Evolutionary conservation across 1,140 invertebrate genomes (phyloP), one percentile per base, ranked within the genome.

Genomic region (Tetragnatha versicolor): DNA sequence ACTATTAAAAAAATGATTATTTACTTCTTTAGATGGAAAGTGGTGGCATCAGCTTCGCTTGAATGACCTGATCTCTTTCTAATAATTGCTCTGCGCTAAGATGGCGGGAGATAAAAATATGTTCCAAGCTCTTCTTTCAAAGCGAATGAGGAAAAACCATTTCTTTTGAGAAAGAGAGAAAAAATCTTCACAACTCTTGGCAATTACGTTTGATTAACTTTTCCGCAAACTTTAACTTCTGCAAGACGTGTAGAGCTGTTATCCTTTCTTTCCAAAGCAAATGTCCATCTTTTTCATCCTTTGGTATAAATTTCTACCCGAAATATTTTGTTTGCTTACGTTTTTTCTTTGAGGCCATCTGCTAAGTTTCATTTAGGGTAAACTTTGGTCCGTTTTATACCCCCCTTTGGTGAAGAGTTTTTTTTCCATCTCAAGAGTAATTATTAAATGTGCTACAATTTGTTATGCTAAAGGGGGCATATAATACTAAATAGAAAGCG

Each of bases 181-280:
- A 33, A 35, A 33, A 33, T n/a, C 35, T n/a, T 58, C 29, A 33
- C 55, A 58, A 33, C 27, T 33, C 55, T 31, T 55, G 27, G 14
- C 55, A 58, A 33, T 35, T 58, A 58, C 29, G 55, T 58, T 58
- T 58, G 55, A 58, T 58, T 58, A 58, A 58, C 10, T 58, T 33
- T 58, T 35, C 55, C 55, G 31, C 55, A 33, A 33, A 58, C 55
- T n/a, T 33, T 58, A n/a, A 3, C 27, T 12, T 1, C 2, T 33
- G 12, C 33, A 58, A 33, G 27, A 58, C n/a, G n/a, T 31, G 29
- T 27, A 31, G 17, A 27, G 17, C 17, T 33, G 55, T 58, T 58
- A 58, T 58, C 35, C 29, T 58, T 33, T 9, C 29, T 6, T n/a
- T 14, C 31, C 25, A 58, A 33, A 58, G 55, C 55, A 58, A 58